These are phyloP conservation scores for Microcebus griseorufus DNA, from an alignment of 2,113 vertebrate genomes.

Conservation along the genomic window DNA sequence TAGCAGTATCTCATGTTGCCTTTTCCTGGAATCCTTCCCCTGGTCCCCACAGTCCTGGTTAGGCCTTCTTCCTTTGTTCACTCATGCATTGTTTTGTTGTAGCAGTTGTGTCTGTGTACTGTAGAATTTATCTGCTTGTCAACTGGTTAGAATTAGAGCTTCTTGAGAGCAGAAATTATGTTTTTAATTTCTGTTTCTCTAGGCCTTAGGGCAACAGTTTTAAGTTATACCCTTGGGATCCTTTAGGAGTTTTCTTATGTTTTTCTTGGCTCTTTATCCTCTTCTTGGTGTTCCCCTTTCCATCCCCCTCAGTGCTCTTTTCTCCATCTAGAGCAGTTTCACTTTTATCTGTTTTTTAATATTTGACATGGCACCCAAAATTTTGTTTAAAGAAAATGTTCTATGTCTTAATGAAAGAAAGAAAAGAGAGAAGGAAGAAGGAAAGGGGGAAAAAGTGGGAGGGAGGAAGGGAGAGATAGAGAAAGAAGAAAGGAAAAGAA, in stretches of 20 bases:
- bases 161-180: not conserved
- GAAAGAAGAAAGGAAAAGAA: not conserved
- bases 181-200: slow-evolving; percentile 33
- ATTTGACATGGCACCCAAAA: not conserved
- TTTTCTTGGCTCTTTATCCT: not conserved
- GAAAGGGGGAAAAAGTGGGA: not conserved
- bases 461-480: fast-evolving
- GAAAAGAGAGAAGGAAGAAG: too few species aligned
- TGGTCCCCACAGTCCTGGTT: not conserved
- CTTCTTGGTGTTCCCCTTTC: not conserved
- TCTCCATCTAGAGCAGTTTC: not conserved
- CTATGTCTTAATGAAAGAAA: not conserved
- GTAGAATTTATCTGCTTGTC: slow-evolving; percentile 1
- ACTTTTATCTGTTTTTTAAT: not conserved
- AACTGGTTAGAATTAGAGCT: not conserved
- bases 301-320: not conserved
- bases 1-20: not conserved
- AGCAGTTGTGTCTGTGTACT: not conserved
- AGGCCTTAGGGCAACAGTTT: not conserved
- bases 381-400: slow-evolving; percentile 38
- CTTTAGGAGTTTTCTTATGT: not conserved
- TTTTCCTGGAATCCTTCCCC: not conserved
- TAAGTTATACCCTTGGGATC: not conserved
- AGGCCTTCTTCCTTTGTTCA: not conserved
- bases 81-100: not conserved